phyloP scores from a whole-genome alignment of 2,113 vertebrate species.

The Periophthalmodon schlosseri region DNA sequence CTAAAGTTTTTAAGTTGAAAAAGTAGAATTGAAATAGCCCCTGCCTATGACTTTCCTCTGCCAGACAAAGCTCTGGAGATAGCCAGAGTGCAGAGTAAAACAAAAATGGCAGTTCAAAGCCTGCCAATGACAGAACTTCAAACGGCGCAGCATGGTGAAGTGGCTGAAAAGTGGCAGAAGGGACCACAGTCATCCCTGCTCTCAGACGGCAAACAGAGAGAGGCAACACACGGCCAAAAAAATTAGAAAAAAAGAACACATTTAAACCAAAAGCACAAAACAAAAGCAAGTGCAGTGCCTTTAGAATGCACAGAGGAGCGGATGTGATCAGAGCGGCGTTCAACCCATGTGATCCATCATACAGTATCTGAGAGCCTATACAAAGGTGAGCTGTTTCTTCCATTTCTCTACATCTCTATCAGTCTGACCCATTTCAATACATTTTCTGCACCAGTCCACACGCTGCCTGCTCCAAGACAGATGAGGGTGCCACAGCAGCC shows the following conservation, averaged over 20 bases:
- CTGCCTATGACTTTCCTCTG: slow-evolving; percentile 56
- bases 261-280: slow-evolving; percentile 38
- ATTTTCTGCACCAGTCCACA: slow-evolving; percentile 57
- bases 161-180: slow-evolving; percentile 57
- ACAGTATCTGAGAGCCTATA: slow-evolving; percentile 35
- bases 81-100: slow-evolving; percentile 45
- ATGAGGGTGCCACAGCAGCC: slow-evolving; percentile 40
- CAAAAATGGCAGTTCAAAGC: slow-evolving; percentile 72
- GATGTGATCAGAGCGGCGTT: slow-evolving; percentile 23
- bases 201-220: slow-evolving; percentile 26
- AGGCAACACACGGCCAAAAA: not conserved
- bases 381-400: slow-evolving; percentile 21
- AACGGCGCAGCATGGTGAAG: slow-evolving; percentile 40
- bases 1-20: slow-evolving; percentile 26
- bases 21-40: slow-evolving; percentile 32
- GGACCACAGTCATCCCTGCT: slow-evolving; percentile 33
- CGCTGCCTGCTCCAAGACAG: slow-evolving; percentile 45
- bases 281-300: slow-evolving; percentile 7
- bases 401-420: slow-evolving; percentile 42
- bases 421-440: slow-evolving; percentile 59
- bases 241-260: slow-evolving; percentile 30
- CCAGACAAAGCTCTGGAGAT: slow-evolving; percentile 47
- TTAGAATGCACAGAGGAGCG: slow-evolving; percentile 5
- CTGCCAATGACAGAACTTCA: slow-evolving; percentile 62
- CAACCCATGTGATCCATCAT: slow-evolving; percentile 18